Conservation (phyloP, 2,113 vertebrate species). For the Hydrochoerus hydrochaeris region DNA sequence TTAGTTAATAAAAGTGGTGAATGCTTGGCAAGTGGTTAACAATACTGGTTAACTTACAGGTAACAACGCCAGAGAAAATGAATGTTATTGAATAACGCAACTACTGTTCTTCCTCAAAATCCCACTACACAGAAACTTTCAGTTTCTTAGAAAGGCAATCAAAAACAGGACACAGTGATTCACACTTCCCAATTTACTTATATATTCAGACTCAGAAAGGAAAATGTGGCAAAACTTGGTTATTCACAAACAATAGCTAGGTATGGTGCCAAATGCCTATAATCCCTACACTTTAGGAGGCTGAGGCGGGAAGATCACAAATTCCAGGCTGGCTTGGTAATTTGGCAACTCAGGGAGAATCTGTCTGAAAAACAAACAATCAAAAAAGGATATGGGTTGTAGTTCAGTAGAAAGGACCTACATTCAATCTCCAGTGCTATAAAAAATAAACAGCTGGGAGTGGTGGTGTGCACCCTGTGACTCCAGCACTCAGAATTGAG, state of each 20-base stretch:
- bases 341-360: neutral
- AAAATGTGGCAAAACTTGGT: neutral
- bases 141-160: neutral
- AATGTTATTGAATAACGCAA: neutral
- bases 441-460: neutral
- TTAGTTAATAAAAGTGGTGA: neutral
- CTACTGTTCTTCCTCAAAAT: neutral
- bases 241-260: neutral
- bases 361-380: neutral
- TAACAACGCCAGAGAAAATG: neutral
- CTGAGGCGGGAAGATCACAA: neutral
- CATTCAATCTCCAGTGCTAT: neutral
- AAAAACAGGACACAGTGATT: neutral
- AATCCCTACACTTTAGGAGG: neutral
- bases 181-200: neutral
- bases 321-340: neutral
- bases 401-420: neutral
- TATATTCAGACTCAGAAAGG: neutral
- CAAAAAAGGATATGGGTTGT: neutral
- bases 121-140: neutral
- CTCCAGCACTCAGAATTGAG: neutral
- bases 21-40: neutral
- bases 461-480: neutral
- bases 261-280: neutral
- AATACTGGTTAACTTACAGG: neutral